Evolutionary conservation across 2,797 vertebrate genomes (phyloP).

Genomic region (Cynopterus sphinx): DNA sequence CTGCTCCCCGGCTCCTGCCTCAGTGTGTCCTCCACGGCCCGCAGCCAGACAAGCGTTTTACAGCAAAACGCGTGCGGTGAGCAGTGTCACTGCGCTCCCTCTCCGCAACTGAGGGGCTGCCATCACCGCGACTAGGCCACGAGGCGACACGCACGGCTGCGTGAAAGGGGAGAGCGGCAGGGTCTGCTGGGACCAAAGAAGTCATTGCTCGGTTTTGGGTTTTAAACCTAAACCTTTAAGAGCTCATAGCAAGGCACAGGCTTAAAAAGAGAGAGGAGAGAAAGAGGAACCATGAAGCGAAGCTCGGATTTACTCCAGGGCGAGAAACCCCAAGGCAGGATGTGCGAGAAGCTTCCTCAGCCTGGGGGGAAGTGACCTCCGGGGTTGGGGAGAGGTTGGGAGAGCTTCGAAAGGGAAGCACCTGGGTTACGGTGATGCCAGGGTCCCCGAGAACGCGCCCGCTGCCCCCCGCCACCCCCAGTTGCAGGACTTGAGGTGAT

Average conservation of each 20-base stretch:
- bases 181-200: neutral
- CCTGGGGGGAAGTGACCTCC: neutral
- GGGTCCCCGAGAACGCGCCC: neutral
- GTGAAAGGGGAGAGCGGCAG: neutral
- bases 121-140: neutral
- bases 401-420: neutral
- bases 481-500: too few relatives aligned
- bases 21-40: neutral
- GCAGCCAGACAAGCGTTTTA: neutral
- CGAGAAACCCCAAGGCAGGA: neutral
- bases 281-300: neutral
- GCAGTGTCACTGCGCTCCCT: too few relatives aligned
- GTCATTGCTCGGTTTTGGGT: neutral
- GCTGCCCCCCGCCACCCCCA: neutral
- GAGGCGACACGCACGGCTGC: neutral
- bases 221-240: neutral
- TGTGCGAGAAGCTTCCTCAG: too few relatives aligned
- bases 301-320: neutral
- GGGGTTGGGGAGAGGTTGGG: neutral
- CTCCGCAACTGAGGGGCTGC: neutral
- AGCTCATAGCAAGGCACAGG: neutral
- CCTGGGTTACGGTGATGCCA: neutral
- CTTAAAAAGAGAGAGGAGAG: neutral
- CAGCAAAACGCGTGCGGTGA: accelerated
- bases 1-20: neutral